A percentile compares a stretch with the other conserved stretches of the same genome.
phyloP scores from a whole-genome alignment of 2,113 vertebrate species.

The Neogobius melanostomus region DNA sequence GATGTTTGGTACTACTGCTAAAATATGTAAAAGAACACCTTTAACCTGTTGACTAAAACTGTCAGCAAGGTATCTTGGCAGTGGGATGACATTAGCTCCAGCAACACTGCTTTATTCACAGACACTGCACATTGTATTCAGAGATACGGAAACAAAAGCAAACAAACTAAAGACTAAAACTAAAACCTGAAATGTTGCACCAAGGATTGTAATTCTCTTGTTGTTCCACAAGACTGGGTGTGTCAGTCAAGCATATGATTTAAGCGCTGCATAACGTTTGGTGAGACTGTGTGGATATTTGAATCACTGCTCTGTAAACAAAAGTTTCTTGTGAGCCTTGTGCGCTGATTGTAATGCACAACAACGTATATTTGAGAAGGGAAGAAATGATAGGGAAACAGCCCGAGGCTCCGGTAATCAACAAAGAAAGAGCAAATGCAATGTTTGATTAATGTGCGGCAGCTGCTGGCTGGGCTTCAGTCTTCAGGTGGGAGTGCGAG shows the following conservation, averaged over 20 bases:
- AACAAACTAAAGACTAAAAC: no score
- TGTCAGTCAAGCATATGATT: neutral
- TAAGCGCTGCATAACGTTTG: neutral
- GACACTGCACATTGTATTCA: no score
- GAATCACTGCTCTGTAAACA: conserved; percentile 2
- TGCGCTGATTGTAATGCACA: conserved; percentile 16
- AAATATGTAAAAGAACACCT: no score
- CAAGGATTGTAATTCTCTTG: neutral
- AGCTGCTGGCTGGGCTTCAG: neutral
- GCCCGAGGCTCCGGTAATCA: conserved; percentile 1
- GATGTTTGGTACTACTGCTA: no score
- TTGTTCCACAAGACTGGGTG: neutral
- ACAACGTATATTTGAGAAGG: conserved; percentile 28
- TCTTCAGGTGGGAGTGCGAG: conserved; percentile 4
- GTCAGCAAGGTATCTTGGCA: no score
- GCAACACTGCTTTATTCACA: no score
- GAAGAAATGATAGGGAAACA: conserved; percentile 7
- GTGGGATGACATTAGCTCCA: no score
- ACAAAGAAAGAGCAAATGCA: conserved; percentile 2
- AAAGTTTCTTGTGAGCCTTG: conserved; percentile 8
- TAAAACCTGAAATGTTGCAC: no score
- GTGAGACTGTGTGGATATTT: neutral
- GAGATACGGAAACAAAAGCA: no score
- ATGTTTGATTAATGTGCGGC: conserved; percentile 14
- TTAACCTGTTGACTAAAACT: no score